These are phyloP conservation scores for Matsumyia berberina DNA, from an alignment of 2,888 invertebrate genomes.

Conservation along the genomic window DNA sequence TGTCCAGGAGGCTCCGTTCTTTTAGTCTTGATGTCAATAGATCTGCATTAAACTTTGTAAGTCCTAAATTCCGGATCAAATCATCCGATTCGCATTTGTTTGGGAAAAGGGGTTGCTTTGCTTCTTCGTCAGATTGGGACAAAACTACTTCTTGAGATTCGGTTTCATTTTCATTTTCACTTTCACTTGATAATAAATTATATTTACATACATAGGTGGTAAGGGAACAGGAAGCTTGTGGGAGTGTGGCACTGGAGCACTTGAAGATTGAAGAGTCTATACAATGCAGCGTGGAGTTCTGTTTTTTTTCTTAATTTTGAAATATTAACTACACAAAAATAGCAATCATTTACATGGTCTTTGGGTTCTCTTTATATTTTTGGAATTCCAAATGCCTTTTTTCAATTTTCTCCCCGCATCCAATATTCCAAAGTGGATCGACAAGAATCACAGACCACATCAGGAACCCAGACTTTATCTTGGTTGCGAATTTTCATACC, in stretches of 20 bases:
- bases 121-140: neutral
- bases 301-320: neutral
- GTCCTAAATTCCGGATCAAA: neutral
- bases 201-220: neutral
- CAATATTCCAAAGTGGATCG: neutral
- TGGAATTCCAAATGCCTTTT: neutral
- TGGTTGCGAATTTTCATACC: neutral
- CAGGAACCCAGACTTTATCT: conserved; percentile 2
- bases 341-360: neutral
- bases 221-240: neutral
- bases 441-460: neutral
- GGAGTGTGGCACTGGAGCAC: neutral
- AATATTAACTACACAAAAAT: conserved; percentile 6
- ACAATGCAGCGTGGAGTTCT: neutral
- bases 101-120: neutral
- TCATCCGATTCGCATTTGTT: neutral
- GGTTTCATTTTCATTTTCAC: neutral
- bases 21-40: neutral
- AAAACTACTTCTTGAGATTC: neutral
- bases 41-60: neutral
- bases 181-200: too few relatives aligned
- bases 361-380: neutral
- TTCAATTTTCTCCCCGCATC: neutral
- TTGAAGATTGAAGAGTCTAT: neutral
- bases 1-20: neutral